Conservation (phyloP, 2,797 vertebrate species). For the Melanotaenia parkinsoni region DNA sequence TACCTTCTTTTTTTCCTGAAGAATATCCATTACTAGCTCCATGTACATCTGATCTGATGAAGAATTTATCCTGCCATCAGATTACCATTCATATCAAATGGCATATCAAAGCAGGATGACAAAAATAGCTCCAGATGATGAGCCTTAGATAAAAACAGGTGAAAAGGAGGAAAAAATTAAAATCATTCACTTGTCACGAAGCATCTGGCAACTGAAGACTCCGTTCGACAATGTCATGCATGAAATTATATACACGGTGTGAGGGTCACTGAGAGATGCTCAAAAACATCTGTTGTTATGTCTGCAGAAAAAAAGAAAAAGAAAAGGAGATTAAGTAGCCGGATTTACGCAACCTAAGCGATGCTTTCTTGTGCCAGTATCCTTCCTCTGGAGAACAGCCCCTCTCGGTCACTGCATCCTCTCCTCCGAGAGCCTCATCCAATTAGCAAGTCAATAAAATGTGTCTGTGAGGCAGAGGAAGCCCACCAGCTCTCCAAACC, state of each 20-base stretch:
- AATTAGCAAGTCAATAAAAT: constrained; percentile 88
- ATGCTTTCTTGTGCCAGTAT: constrained; percentile 57
- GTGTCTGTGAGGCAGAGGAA: constrained; percentile 80
- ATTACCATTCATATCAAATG: constrained; percentile 60
- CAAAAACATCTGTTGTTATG: constrained; percentile 77
- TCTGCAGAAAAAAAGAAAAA: constrained; percentile 33
- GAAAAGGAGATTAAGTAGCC: constrained; percentile 41
- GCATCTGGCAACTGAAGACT: constrained; percentile 77
- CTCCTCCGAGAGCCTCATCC: constrained; percentile 81
- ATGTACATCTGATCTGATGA: constrained; percentile 45
- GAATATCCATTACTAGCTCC: constrained; percentile 57
- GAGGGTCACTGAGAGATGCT: constrained; percentile 69
- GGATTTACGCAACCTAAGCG: constrained; percentile 44
- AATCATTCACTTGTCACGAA: constrained; percentile 81
- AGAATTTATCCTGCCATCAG: constrained; percentile 51
- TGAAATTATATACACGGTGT: constrained; percentile 67
- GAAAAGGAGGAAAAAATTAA: constrained; percentile 51
- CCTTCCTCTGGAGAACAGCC: constrained; percentile 70
- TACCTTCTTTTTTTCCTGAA: constrained; percentile 70
- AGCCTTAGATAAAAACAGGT: constrained; percentile 44
- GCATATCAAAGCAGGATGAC: constrained; percentile 54
- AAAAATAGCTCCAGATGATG: constrained; percentile 43
- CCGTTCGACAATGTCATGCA: constrained; percentile 80
- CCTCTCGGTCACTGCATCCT: constrained; percentile 79
- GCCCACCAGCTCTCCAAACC: constrained; percentile 72